These are phyloP conservation scores for Lymantria monacha DNA, from an alignment of 2,888 invertebrate species.

Conservation along the genomic window DNA sequence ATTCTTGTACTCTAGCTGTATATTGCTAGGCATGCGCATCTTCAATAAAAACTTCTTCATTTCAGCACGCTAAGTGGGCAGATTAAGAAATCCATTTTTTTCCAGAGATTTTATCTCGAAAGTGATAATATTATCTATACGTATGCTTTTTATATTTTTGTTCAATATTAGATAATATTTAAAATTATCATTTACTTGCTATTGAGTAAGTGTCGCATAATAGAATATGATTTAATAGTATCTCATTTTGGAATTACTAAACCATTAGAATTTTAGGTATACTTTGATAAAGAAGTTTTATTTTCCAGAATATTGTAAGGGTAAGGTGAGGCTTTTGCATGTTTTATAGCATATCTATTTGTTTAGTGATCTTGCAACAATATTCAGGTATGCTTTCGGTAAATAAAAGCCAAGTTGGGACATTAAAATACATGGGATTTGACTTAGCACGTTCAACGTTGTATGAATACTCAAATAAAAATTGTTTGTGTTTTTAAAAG, in stretches of 20 bases:
- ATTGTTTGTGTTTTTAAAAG: conserved; percentile 24
- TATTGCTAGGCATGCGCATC: too few species aligned
- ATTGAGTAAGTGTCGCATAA: conserved; percentile 6
- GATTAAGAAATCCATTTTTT: too few species aligned
- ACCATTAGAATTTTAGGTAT: conserved; percentile 15
- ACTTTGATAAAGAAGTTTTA: conserved; percentile 5
- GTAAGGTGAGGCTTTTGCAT: conserved; percentile 29
- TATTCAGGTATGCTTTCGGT: conserved; percentile 55
- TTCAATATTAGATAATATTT: too few species aligned
- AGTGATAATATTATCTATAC: too few species aligned
- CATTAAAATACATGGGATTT: conserved; percentile 49
- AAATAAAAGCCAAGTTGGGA: conserved; percentile 46
- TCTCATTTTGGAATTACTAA: conserved; percentile 22
- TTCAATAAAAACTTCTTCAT: too few species aligned
- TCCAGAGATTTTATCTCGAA: too few species aligned
- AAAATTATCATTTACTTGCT: background rate
- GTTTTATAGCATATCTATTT: conserved; percentile 49
- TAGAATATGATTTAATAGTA: conserved; percentile 18
- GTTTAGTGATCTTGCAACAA: conserved; percentile 59
- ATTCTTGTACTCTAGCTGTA: too few species aligned
- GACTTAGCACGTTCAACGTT: conserved; percentile 43
- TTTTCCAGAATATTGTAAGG: conserved; percentile 14
- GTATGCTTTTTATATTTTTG: too few species aligned
- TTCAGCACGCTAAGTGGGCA: too few species aligned
- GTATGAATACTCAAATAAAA: conserved; percentile 37